These are phyloP conservation scores for Chorisops tibialis DNA, from an alignment of 2,888 invertebrate genomes.

Conservation along the genomic window DNA sequence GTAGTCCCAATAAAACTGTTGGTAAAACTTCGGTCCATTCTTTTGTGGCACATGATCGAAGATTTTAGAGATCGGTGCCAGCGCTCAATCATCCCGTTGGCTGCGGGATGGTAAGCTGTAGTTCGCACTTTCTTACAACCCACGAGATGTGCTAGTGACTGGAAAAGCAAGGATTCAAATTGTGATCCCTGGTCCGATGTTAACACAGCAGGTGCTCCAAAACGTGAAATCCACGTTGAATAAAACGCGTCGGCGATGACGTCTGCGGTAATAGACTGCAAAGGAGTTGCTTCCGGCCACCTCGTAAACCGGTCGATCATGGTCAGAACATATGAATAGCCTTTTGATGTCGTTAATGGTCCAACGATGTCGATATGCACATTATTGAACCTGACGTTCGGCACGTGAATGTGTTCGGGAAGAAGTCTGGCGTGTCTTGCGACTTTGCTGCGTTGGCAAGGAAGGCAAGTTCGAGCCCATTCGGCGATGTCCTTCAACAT, in stretches of 20 bases:
- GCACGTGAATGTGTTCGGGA: no score
- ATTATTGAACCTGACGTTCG: no score
- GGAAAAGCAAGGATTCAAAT: slow-evolving; percentile 43
- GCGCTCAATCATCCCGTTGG: slow-evolving; percentile 49
- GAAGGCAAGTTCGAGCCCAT: not conserved
- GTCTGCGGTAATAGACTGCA: slow-evolving; percentile 35
- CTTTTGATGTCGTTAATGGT: slow-evolving; percentile 42
- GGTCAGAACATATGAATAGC: slow-evolving; percentile 43
- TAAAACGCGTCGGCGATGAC: slow-evolving; percentile 42
- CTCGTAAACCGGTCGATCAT: slow-evolving; percentile 36
- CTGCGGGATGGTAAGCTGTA: slow-evolving; percentile 44
- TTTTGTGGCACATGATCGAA: not conserved
- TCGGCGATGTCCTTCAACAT: no score
- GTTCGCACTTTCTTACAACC: slow-evolving; percentile 38
- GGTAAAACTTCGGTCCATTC: not conserved
- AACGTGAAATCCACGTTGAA: slow-evolving; percentile 47
- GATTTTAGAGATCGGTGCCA: slow-evolving; percentile 46
- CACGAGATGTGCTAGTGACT: slow-evolving; percentile 36
- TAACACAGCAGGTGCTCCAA: slow-evolving; percentile 46
- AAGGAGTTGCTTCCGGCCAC: slow-evolving; percentile 37
- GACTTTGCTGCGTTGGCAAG: slow-evolving; percentile 8
- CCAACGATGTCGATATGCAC: slow-evolving; percentile 51
- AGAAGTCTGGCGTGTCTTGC: no score
- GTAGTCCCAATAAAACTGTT: not conserved
- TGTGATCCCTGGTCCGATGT: slow-evolving; percentile 47